Evolutionary conservation across 2,888 invertebrate genomes (phyloP).

Genomic region (Drosophila fulvimacula): DNA sequence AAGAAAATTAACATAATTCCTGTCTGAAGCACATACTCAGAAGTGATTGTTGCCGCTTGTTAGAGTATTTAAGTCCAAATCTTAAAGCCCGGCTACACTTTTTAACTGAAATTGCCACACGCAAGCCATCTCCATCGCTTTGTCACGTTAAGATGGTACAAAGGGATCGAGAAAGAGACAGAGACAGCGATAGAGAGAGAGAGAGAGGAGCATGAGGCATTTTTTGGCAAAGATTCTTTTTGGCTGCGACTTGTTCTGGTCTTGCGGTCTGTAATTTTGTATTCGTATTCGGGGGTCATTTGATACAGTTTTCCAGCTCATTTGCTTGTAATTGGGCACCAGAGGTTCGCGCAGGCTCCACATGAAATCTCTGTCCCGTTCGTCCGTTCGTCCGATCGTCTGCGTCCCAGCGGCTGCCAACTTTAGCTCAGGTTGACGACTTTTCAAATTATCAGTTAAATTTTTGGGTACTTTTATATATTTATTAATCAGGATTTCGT

Average conservation of each 20-base stretch:
- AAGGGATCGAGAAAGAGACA: slow-evolving; percentile 2
- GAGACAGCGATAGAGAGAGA: background rate
- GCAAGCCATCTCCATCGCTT: slow-evolving; percentile 85
- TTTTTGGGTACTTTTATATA: slow-evolving; percentile 74
- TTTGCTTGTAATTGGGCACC: slow-evolving; percentile 85
- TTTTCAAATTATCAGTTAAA: slow-evolving; percentile 77
- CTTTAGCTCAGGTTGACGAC: slow-evolving; percentile 76
- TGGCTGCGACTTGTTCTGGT: slow-evolving; percentile 26
- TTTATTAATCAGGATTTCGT: slow-evolving; percentile 81
- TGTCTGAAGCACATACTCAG: no score
- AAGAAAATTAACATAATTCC: no score
- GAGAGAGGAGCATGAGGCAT: slow-evolving; percentile 16
- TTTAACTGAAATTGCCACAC: slow-evolving; percentile 85
- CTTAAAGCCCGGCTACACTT: slow-evolving; percentile 28
- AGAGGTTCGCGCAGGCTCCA: slow-evolving; percentile 68
- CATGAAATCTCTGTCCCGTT: slow-evolving; percentile 53
- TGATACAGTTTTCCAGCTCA: slow-evolving; percentile 85
- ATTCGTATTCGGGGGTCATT: slow-evolving; percentile 83
- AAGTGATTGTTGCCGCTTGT: background rate
- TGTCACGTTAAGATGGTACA: slow-evolving; percentile 73
- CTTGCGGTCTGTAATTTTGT: slow-evolving; percentile 73
- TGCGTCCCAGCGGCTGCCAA: slow-evolving; percentile 38
- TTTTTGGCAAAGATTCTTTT: slow-evolving; percentile 63
- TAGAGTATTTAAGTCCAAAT: slow-evolving; percentile 46
- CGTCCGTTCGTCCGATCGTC: slow-evolving; percentile 19